Percentiles rank a stretch among this genome's conserved stretches.
Conservation (phyloP, 1,140 invertebrate genomes). For the Cydia pomonella region DNA sequence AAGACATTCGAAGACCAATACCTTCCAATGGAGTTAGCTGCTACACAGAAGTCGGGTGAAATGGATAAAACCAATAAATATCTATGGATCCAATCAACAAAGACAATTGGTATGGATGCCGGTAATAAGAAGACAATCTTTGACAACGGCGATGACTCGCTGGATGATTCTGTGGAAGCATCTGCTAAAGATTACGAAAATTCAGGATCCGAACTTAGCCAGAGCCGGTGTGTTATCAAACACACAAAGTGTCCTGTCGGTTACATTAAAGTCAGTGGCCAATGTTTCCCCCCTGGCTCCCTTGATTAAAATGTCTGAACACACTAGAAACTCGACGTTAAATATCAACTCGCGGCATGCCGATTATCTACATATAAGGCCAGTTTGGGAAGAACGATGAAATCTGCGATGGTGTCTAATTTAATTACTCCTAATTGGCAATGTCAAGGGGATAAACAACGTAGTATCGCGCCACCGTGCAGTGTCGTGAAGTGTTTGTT, state of each 20-base stretch:
- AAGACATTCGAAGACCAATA: background rate
- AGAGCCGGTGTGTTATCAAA: background rate
- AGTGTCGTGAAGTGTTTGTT: constrained; percentile 1
- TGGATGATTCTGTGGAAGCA: background rate
- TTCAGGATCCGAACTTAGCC: background rate
- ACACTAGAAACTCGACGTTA: background rate
- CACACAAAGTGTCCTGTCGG: constrained; percentile 1
- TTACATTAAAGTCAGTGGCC: background rate
- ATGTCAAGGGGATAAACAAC: too few relatives aligned
- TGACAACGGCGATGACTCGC: background rate
- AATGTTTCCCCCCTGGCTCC: background rate
- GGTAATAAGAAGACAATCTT: background rate
- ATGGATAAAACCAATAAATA: background rate
- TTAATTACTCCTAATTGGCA: too few relatives aligned
- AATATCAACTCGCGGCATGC: background rate
- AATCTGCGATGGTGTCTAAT: background rate
- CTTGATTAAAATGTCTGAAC: background rate
- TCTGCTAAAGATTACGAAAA: background rate
- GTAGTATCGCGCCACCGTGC: background rate
- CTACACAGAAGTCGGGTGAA: background rate
- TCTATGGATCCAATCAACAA: background rate
- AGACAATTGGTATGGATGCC: background rate
- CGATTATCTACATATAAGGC: background rate
- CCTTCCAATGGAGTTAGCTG: background rate
- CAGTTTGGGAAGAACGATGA: background rate